Evolutionary conservation across 2,113 vertebrate species (phyloP).

Genomic region (Rhinolophus ferrumequinum): DNA sequence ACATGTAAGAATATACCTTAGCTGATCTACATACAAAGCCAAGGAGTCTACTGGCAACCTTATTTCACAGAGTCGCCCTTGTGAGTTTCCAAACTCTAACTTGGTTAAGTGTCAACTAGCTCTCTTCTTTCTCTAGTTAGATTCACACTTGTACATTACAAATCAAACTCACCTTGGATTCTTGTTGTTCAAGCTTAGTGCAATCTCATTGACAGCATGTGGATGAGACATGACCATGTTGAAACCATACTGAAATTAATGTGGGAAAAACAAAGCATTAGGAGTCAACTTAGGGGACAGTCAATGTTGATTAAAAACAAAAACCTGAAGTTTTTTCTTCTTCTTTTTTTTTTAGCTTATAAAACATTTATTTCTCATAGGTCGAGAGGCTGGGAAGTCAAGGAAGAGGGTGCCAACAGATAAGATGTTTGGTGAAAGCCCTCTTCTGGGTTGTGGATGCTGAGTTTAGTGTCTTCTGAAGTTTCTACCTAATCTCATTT

Average conservation of each 20-base stretch:
- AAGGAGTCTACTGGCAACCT: not conserved
- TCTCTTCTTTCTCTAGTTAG: not conserved
- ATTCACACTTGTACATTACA: not conserved
- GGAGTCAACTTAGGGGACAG: not conserved
- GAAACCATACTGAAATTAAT: slow-evolving; percentile 93
- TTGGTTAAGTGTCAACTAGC: not conserved
- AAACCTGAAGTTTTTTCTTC: not conserved
- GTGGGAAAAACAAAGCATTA: not conserved
- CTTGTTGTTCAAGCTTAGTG: slow-evolving; percentile 97
- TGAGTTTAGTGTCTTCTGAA: not conserved
- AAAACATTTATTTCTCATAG: too few relatives aligned
- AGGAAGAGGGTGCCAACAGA: too few relatives aligned
- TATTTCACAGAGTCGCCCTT: not conserved
- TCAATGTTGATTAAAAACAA: not conserved
- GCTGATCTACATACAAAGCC: not conserved
- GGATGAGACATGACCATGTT: slow-evolving; percentile 99
- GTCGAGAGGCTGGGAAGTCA: too few relatives aligned
- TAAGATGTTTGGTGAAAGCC: too few relatives aligned
- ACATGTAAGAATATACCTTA: not conserved
- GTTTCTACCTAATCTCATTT: not conserved
- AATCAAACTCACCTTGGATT: slow-evolving; percentile 92
- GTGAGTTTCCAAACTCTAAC: not conserved
- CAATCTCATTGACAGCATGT: slow-evolving; percentile 97
- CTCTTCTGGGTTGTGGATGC: too few relatives aligned
- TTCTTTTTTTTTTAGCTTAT: too few relatives aligned